A percentile compares a stretch with the other conserved stretches of the same genome.
Evolutionary conservation across 2,113 vertebrate species (phyloP).

Genomic region (Rattus norvegicus): GRCr8 NC_086021.1:178663501-178664000

Average conservation of each 20-base stretch:
- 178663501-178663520: not conserved
- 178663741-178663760: fast-evolving
- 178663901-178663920: not conserved
- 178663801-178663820: not conserved
- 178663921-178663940: not conserved
- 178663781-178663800: not conserved
- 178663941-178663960: too few species aligned
- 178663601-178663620: not conserved
- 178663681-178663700: not conserved
- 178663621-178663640: not conserved
- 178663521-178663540: fast-evolving
- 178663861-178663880: not conserved
- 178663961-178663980: not conserved
- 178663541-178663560: not conserved
- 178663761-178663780: not conserved
- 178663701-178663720: not conserved
- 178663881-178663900: not conserved
- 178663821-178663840: not conserved
- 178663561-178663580: not conserved
- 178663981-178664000: not conserved
- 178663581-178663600: not conserved
- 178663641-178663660: not conserved
- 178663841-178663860: not conserved
- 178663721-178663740: not conserved
- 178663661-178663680: not conserved